These are phyloP conservation scores for Lepisosteus oculatus DNA, from an alignment of 2,113 vertebrate genomes.

Conservation along the genomic window DNA sequence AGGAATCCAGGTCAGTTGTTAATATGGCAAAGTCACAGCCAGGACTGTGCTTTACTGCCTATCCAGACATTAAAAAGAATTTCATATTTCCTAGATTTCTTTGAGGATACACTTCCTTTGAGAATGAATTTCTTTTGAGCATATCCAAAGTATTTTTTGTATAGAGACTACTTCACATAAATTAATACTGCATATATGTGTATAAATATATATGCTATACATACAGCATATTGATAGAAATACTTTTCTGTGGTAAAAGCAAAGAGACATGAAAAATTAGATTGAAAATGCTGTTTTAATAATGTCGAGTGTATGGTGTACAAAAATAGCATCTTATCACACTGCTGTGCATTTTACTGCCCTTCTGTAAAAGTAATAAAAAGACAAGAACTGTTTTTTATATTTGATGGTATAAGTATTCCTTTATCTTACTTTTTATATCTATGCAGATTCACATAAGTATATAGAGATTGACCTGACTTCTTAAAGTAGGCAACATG, in stretches of 20 bases:
- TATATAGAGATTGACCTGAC: too few relatives aligned
- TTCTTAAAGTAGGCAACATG: too few relatives aligned
- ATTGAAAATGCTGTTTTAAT: neutral
- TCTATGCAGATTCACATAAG: too few relatives aligned
- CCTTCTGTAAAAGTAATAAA: too few relatives aligned
- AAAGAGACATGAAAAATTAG: neutral
- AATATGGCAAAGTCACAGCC: constrained; percentile 47
- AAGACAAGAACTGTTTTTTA: too few relatives aligned
- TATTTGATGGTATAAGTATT: neutral
- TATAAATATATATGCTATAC: constrained; percentile 19
- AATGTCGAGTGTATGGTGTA: neutral
- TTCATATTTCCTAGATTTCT: constrained; percentile 65
- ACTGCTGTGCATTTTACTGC: too few relatives aligned
- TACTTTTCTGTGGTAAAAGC: neutral
- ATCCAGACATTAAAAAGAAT: constrained; percentile 74
- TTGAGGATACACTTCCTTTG: constrained; percentile 69
- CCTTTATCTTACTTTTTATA: neutral
- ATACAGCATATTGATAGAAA: neutral
- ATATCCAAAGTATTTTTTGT: constrained; percentile 64
- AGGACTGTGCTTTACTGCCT: constrained; percentile 57
- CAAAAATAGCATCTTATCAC: too few relatives aligned
- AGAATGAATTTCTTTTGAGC: constrained; percentile 69
- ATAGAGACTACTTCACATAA: constrained; percentile 48
- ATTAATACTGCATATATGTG: constrained; percentile 47
- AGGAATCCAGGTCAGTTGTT: constrained; percentile 47